A percentile compares a stretch with the other conserved stretches of the same genome.
These are phyloP conservation scores for Mormyrus hasselquistii DNA, from an alignment of 2,797 vertebrate species.

Conservation along the genomic window DNA sequence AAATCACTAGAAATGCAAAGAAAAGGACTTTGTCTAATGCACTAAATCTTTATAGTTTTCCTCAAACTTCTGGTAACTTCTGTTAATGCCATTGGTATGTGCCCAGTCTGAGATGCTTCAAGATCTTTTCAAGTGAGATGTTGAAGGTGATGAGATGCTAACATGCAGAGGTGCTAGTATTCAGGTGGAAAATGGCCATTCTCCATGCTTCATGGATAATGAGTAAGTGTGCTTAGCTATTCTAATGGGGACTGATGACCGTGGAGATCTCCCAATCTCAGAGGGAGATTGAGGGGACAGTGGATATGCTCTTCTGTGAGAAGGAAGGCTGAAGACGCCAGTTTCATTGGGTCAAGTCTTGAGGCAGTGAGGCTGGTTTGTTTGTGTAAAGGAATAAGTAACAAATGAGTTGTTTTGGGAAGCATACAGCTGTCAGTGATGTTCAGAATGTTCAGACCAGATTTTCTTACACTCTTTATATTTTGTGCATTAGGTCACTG, in stretches of 20 bases:
- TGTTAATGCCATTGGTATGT: background rate
- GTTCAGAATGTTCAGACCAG: background rate
- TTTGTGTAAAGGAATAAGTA: background rate
- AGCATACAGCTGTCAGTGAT: background rate
- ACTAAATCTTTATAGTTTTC: background rate
- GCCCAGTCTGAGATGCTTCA: background rate
- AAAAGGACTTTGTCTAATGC: background rate
- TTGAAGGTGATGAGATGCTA: background rate
- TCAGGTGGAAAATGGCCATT: background rate
- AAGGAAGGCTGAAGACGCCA: background rate
- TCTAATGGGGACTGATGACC: background rate
- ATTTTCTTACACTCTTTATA: background rate
- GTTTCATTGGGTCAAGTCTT: background rate
- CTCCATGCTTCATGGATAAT: background rate
- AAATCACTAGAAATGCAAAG: background rate
- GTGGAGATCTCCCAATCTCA: background rate
- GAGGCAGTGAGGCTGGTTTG: background rate
- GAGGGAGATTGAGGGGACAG: background rate
- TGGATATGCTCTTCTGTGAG: background rate
- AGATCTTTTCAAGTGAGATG: background rate
- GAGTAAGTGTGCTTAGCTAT: background rate
- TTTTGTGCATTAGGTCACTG: background rate
- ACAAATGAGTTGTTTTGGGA: background rate
- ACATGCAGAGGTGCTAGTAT: background rate
- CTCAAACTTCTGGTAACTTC: background rate